Base-by-base conservation (phyloP, 2,888 invertebrate genomes). In the Tetragonula carbonaria region DNA sequence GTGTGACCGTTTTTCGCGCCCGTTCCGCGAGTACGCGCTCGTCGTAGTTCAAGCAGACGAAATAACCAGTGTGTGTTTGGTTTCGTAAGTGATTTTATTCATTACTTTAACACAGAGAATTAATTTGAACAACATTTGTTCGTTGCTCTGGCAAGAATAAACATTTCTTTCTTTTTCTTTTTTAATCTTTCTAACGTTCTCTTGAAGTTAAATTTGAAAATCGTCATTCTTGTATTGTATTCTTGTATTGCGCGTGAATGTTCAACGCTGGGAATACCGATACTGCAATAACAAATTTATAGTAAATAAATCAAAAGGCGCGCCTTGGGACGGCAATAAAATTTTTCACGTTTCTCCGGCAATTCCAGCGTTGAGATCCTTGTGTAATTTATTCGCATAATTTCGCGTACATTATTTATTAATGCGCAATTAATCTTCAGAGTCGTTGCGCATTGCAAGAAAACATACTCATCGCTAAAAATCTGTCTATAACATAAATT, bases 1-100 rank as follows among this genome's bases (percentile, higher is more conserved):
- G 71, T 74, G 82, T 71, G 88, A 88, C 88, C 89, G 75, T 72
- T 76, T 80, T 78, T 62, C 71, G 66, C 72, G 33, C 62, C 55
- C 16, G 33, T 28, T 5, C 11, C 18, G 65, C 72, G 33, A 38
- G 38, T 18, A 2, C 11, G 51, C 68, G 45, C 45, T 28, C 50
- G 21, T 4, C 13, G 53, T 16, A 63, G 14, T 62, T 28, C 59
- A 21, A 63, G 21, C 21, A 38, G 4, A 13, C 28, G 18, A 18
- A 33, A 45, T 45, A 45, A 45, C 45, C 8, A 45, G 5, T 21
- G 8, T 21, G 8, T 23, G 18, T 3, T 33, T 33, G 33, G 21
- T 33, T 65, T 33, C 13, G 2, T 1, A 6, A 70, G 63, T n/a
- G 4, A 50, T 21, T 81, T 74, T 79, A 59, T 82, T 33, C 21